These are phyloP conservation scores for Terrapene triunguis DNA, from an alignment of 2,113 vertebrate species.

Conservation along the genomic window DNA sequence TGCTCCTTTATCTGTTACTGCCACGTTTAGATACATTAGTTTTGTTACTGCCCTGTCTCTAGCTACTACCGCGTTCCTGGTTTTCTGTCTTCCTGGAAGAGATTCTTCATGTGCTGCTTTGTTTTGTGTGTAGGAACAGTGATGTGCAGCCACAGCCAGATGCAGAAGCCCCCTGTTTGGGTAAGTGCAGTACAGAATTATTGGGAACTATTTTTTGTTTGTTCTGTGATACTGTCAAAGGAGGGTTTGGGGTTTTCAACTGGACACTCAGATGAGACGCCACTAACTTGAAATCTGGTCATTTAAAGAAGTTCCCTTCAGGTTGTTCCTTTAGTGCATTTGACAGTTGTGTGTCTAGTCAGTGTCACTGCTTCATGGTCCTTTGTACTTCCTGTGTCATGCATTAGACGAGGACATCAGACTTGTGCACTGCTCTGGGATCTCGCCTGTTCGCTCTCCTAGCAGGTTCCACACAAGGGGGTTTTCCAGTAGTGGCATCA, in stretches of 20 bases:
- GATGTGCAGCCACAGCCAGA: not conserved
- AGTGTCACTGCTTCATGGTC: too few species aligned
- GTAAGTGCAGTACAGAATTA: slow-evolving; percentile 65
- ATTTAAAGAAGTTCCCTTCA: too few species aligned
- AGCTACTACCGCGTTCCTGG: accelerated
- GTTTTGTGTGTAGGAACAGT: slow-evolving; percentile 67
- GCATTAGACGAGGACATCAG: too few species aligned
- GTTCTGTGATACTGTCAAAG: not conserved
- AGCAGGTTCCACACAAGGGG: too few species aligned
- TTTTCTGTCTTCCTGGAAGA: accelerated
- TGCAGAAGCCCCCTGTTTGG: slow-evolving; percentile 56
- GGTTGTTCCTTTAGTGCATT: too few species aligned
- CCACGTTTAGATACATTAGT: not conserved
- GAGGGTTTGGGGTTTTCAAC: not conserved
- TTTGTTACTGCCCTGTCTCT: not conserved
- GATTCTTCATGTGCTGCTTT: not conserved
- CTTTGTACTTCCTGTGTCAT: too few species aligned
- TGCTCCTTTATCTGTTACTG: not conserved
- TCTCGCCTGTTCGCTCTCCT: too few species aligned
- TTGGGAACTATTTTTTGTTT: not conserved
- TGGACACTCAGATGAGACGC: not conserved
- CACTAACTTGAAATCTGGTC: too few species aligned
- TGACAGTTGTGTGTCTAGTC: too few species aligned
- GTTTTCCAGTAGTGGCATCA: too few species aligned
- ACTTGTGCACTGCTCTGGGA: too few species aligned